Evolutionary conservation across 2,797 vertebrate genomes (phyloP).

Genomic region (Alosa sapidissima): DNA sequence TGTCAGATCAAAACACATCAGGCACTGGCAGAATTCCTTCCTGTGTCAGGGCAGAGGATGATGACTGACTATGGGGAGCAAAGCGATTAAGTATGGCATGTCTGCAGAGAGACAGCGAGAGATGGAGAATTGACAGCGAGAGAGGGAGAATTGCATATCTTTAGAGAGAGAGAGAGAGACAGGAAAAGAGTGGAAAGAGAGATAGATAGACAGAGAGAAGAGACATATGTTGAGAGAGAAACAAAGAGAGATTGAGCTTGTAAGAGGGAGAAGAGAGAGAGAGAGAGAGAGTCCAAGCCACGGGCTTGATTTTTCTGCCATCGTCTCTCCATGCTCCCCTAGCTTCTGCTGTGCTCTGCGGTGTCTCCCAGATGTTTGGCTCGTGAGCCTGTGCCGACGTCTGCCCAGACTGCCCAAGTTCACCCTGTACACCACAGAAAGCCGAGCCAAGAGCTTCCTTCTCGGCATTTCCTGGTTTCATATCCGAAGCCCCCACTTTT

Average conservation of each 20-base stretch:
- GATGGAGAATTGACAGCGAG: not conserved
- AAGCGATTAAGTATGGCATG: not conserved
- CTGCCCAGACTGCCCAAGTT: conserved; percentile 48
- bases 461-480: conserved; percentile 67
- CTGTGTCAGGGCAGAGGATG: not conserved
- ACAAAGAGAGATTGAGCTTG: not conserved
- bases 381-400: conserved; percentile 17
- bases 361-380: conserved; percentile 59
- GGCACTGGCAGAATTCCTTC: not conserved
- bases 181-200: not conserved
- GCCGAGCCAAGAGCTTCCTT: conserved; percentile 63
- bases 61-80: not conserved
- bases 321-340: not conserved
- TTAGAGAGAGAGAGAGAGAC: not conserved
- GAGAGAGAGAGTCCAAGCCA: not conserved
- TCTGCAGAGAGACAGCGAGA: not conserved
- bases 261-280: not conserved
- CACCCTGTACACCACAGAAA: conserved; percentile 62
- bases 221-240: not conserved
- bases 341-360: conserved; percentile 37
- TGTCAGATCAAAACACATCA: not conserved
- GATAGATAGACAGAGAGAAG: not conserved
- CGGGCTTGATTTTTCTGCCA: not conserved
- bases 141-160: not conserved
- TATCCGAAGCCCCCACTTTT: conserved; percentile 48